Evolutionary conservation across 2,888 invertebrate genomes (phyloP).

Genomic region (Drosophila nigritarsus): DNA sequence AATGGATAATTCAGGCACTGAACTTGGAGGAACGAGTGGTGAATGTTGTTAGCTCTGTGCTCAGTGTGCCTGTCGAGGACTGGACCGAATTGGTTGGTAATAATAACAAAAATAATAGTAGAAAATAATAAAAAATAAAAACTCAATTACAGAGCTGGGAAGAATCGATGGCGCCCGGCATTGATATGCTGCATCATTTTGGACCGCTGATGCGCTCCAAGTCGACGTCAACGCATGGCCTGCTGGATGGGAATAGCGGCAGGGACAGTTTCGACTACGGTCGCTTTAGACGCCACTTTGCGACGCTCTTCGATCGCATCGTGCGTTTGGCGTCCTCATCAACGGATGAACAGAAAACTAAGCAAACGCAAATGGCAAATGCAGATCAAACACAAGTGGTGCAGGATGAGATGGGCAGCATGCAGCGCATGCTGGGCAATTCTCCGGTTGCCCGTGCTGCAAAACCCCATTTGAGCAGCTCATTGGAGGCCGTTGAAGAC

Average conservation of each 20-base stretch:
- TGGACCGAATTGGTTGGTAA: conserved; percentile 83
- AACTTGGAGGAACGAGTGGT: conserved; percentile 81
- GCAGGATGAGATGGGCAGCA: conserved; percentile 56
- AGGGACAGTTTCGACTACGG: conserved; percentile 80
- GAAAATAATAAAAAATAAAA: not conserved
- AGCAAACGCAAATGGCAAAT: not conserved
- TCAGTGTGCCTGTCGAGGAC: conserved; percentile 83
- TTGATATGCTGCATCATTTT: conserved; percentile 84
- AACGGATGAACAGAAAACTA: conserved; percentile 27
- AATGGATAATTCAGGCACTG: conserved; percentile 79
- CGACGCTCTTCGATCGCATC: conserved; percentile 82
- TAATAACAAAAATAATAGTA: not conserved
- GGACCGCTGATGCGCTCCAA: conserved; percentile 82
- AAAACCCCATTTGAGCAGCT: conserved; percentile 48
- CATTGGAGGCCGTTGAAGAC: conserved; percentile 81
- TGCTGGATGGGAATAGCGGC: conserved; percentile 61
- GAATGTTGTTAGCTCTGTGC: conserved; percentile 77
- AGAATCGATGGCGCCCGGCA: conserved; percentile 83
- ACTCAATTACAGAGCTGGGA: conserved; percentile 82
- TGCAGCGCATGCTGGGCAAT: conserved; percentile 66
- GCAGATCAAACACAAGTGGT: conserved; percentile 15
- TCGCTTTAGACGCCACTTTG: conserved; percentile 82
- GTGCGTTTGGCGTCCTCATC: conserved; percentile 73
- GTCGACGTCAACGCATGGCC: conserved; percentile 61
- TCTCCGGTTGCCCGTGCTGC: conserved; percentile 14